Evolutionary conservation across 2,797 vertebrate genomes (phyloP).

Genomic region (Steatocranus sp.): DNA sequence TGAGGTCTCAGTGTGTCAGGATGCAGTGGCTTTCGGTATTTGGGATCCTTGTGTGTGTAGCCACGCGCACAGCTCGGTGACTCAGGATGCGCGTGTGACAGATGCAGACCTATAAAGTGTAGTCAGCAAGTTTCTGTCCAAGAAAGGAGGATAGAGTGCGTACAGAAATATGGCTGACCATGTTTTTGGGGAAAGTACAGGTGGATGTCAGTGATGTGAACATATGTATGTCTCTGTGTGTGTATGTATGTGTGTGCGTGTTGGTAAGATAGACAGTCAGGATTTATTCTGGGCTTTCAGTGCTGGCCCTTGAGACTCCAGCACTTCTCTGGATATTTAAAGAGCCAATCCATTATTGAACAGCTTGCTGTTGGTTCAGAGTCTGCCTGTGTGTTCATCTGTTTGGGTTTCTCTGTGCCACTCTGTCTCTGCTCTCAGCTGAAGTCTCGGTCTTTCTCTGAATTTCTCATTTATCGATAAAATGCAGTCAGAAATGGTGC

Average conservation of each 20-base stretch:
- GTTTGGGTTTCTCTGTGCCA: background rate
- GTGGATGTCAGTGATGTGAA: background rate
- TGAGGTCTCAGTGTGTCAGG: slow-evolving; percentile 29
- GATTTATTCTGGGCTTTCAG: slow-evolving; percentile 41
- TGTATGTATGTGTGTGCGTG: background rate
- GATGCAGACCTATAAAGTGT: slow-evolving; percentile 8
- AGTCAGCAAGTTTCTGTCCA: slow-evolving; percentile 48
- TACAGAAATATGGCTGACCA: background rate
- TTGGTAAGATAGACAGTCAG: background rate
- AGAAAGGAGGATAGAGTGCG: background rate
- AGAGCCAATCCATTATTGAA: slow-evolving; percentile 72
- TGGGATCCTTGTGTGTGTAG: background rate
- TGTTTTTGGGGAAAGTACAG: background rate
- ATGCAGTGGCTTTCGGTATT: slow-evolving; percentile 29
- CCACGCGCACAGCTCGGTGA: background rate
- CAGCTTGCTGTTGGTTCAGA: slow-evolving; percentile 37
- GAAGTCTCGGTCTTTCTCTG: background rate
- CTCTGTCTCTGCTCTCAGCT: background rate
- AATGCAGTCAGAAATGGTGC: background rate
- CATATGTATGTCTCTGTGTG: background rate
- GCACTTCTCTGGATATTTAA: slow-evolving; percentile 64
- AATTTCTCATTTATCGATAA: background rate
- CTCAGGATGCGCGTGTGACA: background rate
- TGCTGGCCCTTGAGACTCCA: slow-evolving; percentile 33
- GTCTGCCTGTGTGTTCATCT: background rate